Conservation (phyloP, 2,113 vertebrate species). For the Colossoma macropomum region DNA sequence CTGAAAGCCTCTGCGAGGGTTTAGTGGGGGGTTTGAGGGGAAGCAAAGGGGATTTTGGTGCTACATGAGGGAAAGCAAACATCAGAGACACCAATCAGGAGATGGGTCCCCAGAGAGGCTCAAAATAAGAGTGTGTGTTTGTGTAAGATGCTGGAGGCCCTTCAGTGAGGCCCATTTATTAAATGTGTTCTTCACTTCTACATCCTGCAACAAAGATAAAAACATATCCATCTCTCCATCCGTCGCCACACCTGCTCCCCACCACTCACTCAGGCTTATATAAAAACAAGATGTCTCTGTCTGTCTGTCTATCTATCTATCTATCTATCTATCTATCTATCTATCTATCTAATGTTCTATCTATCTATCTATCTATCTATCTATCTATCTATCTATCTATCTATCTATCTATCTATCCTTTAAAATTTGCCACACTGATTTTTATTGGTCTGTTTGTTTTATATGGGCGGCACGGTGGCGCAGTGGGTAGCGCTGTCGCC, state of each 20-base stretch:
- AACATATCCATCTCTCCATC: neutral
- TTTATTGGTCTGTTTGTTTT: no score
- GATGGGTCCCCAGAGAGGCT: slow-evolving; percentile 1
- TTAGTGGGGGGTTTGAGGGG: neutral
- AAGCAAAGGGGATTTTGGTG: neutral
- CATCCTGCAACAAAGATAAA: neutral
- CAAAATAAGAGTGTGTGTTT: neutral
- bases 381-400: no score
- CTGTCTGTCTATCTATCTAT: neutral
- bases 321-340: no score
- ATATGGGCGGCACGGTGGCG: no score
- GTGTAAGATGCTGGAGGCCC: neutral
- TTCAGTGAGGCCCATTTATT: slow-evolving; percentile 3
- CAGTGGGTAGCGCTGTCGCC: no score
- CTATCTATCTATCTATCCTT: no score
- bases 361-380: no score
- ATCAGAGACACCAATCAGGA: slow-evolving; percentile 1
- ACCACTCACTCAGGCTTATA: neutral
- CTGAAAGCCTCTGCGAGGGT: neutral
- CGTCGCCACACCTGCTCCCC: neutral
- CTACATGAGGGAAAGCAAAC: neutral
- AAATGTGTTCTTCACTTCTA: slow-evolving; percentile 6
- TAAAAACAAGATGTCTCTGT: neutral
- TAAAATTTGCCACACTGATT: no score
- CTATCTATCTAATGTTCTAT: no score